Evolutionary conservation across 23 tunicate genomes (phyloP).

Genomic region (Styela plicata): DNA sequence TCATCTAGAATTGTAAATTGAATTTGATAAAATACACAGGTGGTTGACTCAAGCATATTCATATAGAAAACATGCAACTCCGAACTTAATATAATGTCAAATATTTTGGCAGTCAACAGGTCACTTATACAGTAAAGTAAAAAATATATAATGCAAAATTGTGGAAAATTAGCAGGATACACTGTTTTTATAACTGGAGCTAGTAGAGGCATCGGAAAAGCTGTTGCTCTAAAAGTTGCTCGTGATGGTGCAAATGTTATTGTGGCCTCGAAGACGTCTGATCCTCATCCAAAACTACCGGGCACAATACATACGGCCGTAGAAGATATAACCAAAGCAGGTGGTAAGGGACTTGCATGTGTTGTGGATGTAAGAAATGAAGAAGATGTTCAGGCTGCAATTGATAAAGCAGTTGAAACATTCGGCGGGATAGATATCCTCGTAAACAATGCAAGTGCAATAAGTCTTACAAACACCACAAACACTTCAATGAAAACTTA

Average conservation of each 20-base stretch:
- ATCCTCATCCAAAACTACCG: slow-evolving; percentile 54
- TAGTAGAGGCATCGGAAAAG: slow-evolving; percentile 48
- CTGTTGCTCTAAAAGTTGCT: slow-evolving; percentile 46
- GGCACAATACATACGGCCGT: slow-evolving; percentile 64
- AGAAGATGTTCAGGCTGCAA: slow-evolving; percentile 32
- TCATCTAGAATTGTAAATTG: too few relatives aligned
- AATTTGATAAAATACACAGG: too few relatives aligned
- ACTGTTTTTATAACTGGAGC: slow-evolving; percentile 60
- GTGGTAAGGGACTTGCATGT: slow-evolving; percentile 40
- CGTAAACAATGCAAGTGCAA: slow-evolving; percentile 51
- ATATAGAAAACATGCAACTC: too few relatives aligned
- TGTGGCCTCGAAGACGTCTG: slow-evolving; percentile 53
- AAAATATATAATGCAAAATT: slow-evolving; percentile 34
- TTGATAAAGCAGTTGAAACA: slow-evolving; percentile 31
- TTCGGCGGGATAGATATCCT: slow-evolving; percentile 57
- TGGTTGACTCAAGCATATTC: too few relatives aligned
- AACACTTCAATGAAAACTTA: slow-evolving; percentile 35
- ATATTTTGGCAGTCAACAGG: too few relatives aligned
- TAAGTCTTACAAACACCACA: slow-evolving; percentile 25
- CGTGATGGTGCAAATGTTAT: slow-evolving; percentile 59
- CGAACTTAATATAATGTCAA: too few relatives aligned
- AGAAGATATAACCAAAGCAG: slow-evolving; percentile 44
- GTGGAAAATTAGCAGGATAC: slow-evolving; percentile 41
- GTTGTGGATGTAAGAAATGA: slow-evolving; percentile 47
- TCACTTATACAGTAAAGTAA: too few relatives aligned